phyloP scores from a whole-genome alignment of 2,888 invertebrate species.

The Thumatha senex region DNA sequence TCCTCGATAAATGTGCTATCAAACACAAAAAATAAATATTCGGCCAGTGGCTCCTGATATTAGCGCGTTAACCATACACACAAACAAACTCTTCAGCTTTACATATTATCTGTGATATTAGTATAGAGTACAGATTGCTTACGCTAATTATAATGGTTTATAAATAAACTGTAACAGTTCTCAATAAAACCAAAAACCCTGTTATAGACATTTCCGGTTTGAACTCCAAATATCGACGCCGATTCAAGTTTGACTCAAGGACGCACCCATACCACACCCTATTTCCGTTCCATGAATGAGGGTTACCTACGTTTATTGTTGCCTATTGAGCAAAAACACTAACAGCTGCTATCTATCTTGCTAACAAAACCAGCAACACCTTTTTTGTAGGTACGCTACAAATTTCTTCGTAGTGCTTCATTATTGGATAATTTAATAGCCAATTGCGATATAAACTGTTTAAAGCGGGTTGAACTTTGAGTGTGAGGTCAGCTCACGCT shows the following conservation, averaged over 20 bases:
- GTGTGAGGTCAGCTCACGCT: no score
- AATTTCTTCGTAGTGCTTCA: slow-evolving; percentile 20
- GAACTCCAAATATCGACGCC: slow-evolving; percentile 37
- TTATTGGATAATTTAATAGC: slow-evolving; percentile 44
- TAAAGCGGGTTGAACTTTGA: slow-evolving; percentile 34
- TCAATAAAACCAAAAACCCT: slow-evolving; percentile 13
- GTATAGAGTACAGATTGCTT: no score
- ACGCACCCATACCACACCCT: slow-evolving; percentile 75
- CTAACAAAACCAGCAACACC: slow-evolving; percentile 10
- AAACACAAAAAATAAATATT: no score
- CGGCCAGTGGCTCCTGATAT: no score
- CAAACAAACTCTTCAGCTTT: no score
- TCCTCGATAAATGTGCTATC: no score
- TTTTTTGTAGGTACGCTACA: slow-evolving; percentile 38
- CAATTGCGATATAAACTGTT: slow-evolving; percentile 54
- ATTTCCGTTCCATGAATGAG: slow-evolving; percentile 72
- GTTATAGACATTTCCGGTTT: slow-evolving; percentile 65
- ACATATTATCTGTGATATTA: no score
- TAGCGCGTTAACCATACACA: no score
- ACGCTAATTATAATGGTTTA: no score
- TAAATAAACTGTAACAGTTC: background rate
- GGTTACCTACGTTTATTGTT: slow-evolving; percentile 64
- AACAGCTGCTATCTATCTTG: slow-evolving; percentile 47
- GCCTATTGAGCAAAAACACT: slow-evolving; percentile 55
- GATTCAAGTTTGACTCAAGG: slow-evolving; percentile 55